Conservation (phyloP, 2,888 invertebrate genomes). For the Lampropteryx suffumata region DNA sequence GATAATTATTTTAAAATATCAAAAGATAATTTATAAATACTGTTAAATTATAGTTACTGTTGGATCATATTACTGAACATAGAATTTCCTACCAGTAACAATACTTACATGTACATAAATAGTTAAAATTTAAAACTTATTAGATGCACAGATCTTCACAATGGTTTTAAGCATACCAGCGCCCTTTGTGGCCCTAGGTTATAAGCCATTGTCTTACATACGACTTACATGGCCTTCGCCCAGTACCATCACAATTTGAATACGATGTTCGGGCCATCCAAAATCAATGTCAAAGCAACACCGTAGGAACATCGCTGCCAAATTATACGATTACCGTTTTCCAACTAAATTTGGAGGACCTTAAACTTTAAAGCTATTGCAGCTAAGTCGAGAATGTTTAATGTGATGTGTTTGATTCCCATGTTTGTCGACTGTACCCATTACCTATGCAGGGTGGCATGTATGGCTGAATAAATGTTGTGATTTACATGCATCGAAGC, state of each 20-base stretch:
- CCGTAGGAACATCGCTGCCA: slow-evolving; percentile 58
- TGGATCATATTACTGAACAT: too few species aligned
- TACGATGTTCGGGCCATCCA: slow-evolving; percentile 57
- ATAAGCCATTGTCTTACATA: slow-evolving; percentile 50
- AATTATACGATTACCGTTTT: slow-evolving; percentile 58
- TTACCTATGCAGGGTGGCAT: slow-evolving; percentile 74
- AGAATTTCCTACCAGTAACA: too few species aligned
- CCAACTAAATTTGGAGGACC: slow-evolving; percentile 35
- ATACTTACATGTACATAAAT: too few species aligned
- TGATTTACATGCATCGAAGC: slow-evolving; percentile 80
- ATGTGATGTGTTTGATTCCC: slow-evolving; percentile 34
- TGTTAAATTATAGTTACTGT: too few species aligned
- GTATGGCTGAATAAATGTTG: slow-evolving; percentile 75
- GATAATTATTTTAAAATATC: too few species aligned
- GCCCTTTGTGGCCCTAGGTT: slow-evolving; percentile 40
- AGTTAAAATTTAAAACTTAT: slow-evolving; percentile 1
- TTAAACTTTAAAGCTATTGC: slow-evolving; percentile 45
- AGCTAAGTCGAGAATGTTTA: slow-evolving; percentile 35
- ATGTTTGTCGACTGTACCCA: slow-evolving; percentile 51
- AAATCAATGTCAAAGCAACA: slow-evolving; percentile 77
- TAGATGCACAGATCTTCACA: slow-evolving; percentile 20
- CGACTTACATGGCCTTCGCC: slow-evolving; percentile 49
- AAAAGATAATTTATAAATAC: too few species aligned
- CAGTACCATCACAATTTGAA: slow-evolving; percentile 53
- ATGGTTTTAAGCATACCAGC: slow-evolving; percentile 36